Conservation (phyloP, 2,113 vertebrate genomes). For the Gymnorhina tibicen region DNA sequence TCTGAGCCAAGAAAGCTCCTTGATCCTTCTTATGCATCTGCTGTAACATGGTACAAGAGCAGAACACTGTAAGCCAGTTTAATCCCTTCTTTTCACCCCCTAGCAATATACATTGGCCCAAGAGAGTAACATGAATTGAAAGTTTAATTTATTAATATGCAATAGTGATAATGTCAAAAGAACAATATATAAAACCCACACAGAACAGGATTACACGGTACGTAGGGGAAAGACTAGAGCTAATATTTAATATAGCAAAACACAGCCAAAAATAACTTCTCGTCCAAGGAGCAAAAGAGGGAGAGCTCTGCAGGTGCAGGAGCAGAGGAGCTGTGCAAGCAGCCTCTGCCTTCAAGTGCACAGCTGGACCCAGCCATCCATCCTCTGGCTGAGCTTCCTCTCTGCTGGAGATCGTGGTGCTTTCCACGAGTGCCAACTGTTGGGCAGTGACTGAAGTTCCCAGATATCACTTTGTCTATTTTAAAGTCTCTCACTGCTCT, state of each 20-base stretch:
- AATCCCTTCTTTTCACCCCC: constrained; percentile 42
- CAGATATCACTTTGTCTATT: neutral
- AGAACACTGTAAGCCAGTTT: constrained; percentile 34
- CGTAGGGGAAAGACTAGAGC: constrained; percentile 51
- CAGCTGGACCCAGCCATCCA: neutral
- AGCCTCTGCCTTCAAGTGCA: neutral
- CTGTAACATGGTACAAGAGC: neutral
- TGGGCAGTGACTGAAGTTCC: neutral
- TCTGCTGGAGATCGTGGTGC: neutral
- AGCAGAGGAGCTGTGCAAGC: neutral
- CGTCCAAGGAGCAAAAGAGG: neutral
- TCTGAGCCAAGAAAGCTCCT: constrained; percentile 30
- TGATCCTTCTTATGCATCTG: neutral
- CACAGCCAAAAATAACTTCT: constrained; percentile 55
- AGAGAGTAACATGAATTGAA: constrained; percentile 39
- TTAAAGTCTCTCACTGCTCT: neutral
- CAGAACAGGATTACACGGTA: constrained; percentile 35
- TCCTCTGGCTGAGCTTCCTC: neutral
- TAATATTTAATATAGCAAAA: constrained; percentile 62
- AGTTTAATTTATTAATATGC: constrained; percentile 64
- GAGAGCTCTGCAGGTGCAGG: constrained; percentile 4
- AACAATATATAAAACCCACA: constrained; percentile 52
- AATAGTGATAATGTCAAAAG: constrained; percentile 61
- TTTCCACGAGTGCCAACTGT: fast-evolving
- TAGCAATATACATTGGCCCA: constrained; percentile 55